phyloP scores from a whole-genome alignment of 2,797 vertebrate genomes.

The Chaunax sp. region DNA sequence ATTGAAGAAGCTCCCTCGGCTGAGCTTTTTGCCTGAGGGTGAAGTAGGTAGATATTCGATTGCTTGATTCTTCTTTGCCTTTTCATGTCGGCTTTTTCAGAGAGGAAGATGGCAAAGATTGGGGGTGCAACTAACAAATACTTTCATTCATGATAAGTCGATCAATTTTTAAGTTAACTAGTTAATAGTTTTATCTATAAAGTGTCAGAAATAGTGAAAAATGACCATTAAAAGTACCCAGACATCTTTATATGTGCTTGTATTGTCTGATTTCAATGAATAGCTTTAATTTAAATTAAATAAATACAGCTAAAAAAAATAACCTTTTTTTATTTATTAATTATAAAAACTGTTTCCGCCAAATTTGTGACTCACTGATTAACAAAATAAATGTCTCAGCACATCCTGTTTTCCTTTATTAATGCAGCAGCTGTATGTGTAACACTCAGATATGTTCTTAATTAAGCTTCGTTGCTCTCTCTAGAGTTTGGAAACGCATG shows the following conservation, averaged over 20 bases:
- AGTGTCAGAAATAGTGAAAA: no score
- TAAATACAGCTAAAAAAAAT: not conserved
- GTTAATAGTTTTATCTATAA: not conserved
- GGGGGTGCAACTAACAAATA: not conserved
- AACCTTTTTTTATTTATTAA: not conserved
- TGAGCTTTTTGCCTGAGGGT: constrained; percentile 22
- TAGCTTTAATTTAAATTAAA: not conserved
- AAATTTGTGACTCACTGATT: not conserved
- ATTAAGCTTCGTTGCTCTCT: constrained; percentile 41
- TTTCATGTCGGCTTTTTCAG: not conserved
- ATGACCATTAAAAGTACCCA: no score
- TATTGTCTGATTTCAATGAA: no score
- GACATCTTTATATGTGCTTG: no score
- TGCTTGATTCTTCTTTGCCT: constrained; percentile 5
- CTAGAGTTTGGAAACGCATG: constrained; percentile 20
- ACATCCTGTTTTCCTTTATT: not conserved
- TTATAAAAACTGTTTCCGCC: not conserved
- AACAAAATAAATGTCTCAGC: not conserved
- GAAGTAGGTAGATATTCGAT: constrained; percentile 22
- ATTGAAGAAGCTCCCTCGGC: constrained; percentile 41
- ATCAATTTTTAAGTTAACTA: not conserved
- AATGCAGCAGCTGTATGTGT: constrained; percentile 3
- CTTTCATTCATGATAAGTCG: not conserved
- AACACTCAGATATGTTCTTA: constrained; percentile 22
- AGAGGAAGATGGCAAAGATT: not conserved